phyloP scores from a whole-genome alignment of 2,797 vertebrate genomes.

The Urosaurus nigricauda region DNA sequence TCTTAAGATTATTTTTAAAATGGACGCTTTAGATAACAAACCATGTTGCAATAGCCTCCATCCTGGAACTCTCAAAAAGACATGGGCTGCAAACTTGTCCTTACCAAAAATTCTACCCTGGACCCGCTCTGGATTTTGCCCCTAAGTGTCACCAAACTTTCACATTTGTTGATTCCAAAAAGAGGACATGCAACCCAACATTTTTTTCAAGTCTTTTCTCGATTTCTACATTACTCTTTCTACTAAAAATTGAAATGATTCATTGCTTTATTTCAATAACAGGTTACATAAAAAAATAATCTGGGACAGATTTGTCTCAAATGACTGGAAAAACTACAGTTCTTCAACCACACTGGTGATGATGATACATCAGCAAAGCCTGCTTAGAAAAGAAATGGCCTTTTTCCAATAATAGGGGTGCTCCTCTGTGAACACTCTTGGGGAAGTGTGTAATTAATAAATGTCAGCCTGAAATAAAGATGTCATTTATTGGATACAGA shows the following conservation, averaged over 20 bases:
- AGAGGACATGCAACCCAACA: not conserved
- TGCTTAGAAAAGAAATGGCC: conserved; percentile 5
- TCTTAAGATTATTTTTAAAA: not conserved
- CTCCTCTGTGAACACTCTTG: not conserved
- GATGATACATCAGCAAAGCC: accelerated
- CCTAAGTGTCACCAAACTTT: not conserved
- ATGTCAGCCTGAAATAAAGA: conserved; percentile 23
- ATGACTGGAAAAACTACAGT: not conserved
- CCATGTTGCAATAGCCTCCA: not conserved
- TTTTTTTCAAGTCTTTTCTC: not conserved
- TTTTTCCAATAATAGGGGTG: conserved; percentile 12
- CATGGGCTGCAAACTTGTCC: not conserved
- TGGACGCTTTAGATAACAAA: not conserved
- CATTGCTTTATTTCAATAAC: not conserved
- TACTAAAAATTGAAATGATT: not conserved
- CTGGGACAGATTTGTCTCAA: not conserved
- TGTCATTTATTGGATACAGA: conserved; percentile 10
- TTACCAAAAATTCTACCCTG: not conserved
- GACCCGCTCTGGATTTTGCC: not conserved
- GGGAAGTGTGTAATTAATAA: conserved; percentile 43
- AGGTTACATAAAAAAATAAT: not conserved
- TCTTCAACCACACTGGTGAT: accelerated
- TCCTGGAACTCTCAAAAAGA: not conserved
- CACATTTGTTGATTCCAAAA: not conserved
- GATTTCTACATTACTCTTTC: not conserved